Conservation (phyloP, 1,140 invertebrate genomes). For the Cecropterus lyciades region DNA sequence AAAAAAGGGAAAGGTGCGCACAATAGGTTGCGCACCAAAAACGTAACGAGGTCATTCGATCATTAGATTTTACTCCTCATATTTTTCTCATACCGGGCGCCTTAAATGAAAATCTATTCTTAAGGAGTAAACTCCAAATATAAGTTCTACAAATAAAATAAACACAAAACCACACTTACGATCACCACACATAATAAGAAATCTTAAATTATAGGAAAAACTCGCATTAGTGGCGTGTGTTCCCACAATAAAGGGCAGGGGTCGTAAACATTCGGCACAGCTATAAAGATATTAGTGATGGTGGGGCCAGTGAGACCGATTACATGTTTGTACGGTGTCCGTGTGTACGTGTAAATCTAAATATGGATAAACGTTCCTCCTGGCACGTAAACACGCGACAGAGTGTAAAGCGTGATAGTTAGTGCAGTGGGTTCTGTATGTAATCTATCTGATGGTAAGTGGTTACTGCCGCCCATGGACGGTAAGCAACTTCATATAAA, state of each 20-base stretch:
- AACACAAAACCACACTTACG: background rate
- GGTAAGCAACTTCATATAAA: too few species aligned
- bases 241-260: slow-evolving; percentile 42
- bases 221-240: slow-evolving; percentile 38
- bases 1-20: too few species aligned
- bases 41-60: too few species aligned
- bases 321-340: slow-evolving; percentile 28
- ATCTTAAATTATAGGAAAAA: slow-evolving; percentile 15
- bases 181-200: background rate
- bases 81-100: too few species aligned
- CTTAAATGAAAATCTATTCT: too few species aligned
- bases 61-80: too few species aligned
- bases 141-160: background rate
- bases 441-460: too few species aligned
- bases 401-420: background rate
- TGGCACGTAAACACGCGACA: slow-evolving; percentile 6
- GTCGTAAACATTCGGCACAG: slow-evolving; percentile 50
- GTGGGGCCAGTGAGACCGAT: slow-evolving; percentile 38
- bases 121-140: too few species aligned
- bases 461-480: too few species aligned
- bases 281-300: slow-evolving; percentile 53
- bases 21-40: too few species aligned
- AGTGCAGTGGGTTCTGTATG: too few species aligned
- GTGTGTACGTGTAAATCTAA: slow-evolving; percentile 19
- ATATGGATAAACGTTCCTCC: slow-evolving; percentile 5